A percentile compares a stretch with the other conserved stretches of the same genome.
phyloP scores from a whole-genome alignment of 35 echinoderm and acorn worm genomes.

The Heliocidaris erythrogramma region DNA sequence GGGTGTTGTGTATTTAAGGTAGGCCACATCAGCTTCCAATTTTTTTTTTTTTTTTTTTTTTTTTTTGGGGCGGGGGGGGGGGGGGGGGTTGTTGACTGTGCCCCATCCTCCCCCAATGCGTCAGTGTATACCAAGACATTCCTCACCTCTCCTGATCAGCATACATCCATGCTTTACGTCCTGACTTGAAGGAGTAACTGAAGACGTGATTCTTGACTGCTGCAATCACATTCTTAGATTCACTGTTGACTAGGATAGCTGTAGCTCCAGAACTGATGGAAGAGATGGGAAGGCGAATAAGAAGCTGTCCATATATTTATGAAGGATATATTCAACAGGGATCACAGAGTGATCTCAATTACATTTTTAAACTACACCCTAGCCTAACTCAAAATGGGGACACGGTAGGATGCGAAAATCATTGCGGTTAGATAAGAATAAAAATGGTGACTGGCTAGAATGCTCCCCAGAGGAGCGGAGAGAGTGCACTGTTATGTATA shows the following conservation, averaged over 20 bases:
- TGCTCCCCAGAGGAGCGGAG: too few species aligned
- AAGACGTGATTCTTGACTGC: slow-evolving; percentile 34
- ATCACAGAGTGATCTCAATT: too few species aligned
- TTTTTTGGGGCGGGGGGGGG: neutral
- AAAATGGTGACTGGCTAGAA: too few species aligned
- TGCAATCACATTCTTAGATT: neutral
- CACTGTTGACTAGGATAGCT: neutral
- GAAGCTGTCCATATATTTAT: neutral
- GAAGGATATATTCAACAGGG: neutral
- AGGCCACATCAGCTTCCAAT: too few species aligned
- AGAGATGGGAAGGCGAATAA: neutral
- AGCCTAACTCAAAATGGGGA: too few species aligned
- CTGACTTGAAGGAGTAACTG: slow-evolving; percentile 27
- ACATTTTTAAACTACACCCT: too few species aligned
- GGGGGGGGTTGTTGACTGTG: neutral
- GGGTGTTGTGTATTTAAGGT: too few species aligned
- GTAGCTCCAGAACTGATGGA: neutral
- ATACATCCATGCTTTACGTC: slow-evolving; percentile 23
- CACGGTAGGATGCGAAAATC: too few species aligned
- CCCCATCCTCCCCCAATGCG: too few species aligned
- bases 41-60: too few species aligned
- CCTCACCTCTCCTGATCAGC: slow-evolving; percentile 41
- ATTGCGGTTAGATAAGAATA: too few species aligned
- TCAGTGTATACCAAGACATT: neutral
- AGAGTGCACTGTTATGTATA: too few species aligned